These are phyloP conservation scores for Hypsibius dujardini DNA, from an alignment of 1,140 invertebrate species.

Conservation along the genomic window DNA sequence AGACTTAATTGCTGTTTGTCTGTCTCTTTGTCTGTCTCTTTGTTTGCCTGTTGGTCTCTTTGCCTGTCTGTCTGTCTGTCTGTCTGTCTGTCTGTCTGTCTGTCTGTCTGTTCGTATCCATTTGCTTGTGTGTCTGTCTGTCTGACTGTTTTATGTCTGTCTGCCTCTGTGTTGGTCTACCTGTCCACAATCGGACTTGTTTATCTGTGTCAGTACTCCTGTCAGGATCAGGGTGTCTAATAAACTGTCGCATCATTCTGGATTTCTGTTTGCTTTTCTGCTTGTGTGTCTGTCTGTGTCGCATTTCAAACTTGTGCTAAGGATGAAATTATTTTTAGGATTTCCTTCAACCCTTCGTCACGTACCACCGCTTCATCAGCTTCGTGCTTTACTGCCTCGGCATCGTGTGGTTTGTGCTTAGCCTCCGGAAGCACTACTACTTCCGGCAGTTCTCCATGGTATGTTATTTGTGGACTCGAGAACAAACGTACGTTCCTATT, in stretches of 20 bases:
- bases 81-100: no score
- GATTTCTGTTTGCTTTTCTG: background rate
- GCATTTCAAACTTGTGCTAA: background rate
- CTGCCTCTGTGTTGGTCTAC: no score
- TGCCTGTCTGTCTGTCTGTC: no score
- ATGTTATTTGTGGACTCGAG: slow-evolving; percentile 22
- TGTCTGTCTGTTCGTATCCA: no score
- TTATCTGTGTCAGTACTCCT: no score
- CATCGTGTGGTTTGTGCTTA: slow-evolving; percentile 95
- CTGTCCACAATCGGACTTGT: no score
- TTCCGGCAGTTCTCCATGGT: slow-evolving; percentile 88
- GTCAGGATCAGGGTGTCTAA: no score
- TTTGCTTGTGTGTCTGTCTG: no score
- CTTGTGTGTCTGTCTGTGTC: background rate
- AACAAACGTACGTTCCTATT: background rate
- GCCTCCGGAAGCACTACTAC: slow-evolving; percentile 88
- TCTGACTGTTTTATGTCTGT: no score
- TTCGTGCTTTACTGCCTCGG: slow-evolving; percentile 89
- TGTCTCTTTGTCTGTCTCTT: background rate
- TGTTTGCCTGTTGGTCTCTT: no score
- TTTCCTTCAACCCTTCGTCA: slow-evolving; percentile 72
- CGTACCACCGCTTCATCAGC: slow-evolving; percentile 92
- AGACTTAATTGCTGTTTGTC: background rate
- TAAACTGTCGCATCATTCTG: background rate
- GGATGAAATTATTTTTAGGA: slow-evolving; percentile 48